Conservation (phyloP, 1,140 invertebrate species). For the Brachionus manjavacas region DNA sequence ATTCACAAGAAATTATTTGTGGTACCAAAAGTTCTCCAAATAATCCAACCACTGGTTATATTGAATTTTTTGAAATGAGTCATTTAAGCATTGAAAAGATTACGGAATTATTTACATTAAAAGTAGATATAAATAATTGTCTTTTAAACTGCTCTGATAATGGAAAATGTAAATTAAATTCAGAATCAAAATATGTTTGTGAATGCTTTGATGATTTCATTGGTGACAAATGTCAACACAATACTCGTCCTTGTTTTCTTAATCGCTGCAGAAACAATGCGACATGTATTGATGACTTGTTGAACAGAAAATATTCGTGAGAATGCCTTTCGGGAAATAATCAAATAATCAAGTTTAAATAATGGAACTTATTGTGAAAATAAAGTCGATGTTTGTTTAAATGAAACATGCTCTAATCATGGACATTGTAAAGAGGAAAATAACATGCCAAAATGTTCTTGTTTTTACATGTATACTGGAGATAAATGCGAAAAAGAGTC, state of each 20-base stretch:
- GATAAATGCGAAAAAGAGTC: background rate
- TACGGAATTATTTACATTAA: background rate
- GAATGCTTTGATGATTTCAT: background rate
- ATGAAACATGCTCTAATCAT: background rate
- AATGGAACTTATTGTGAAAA: conserved; percentile 70
- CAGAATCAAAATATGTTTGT: background rate
- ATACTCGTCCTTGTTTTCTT: background rate
- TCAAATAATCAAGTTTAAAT: conserved; percentile 74
- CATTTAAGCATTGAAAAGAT: background rate
- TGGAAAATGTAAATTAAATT: background rate
- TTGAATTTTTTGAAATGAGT: background rate
- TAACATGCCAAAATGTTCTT: background rate
- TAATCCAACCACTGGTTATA: background rate
- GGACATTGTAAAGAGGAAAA: background rate
- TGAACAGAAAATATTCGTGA: conserved; percentile 62
- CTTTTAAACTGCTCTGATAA: background rate
- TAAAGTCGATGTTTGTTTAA: background rate
- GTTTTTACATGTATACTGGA: background rate
- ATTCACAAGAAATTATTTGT: background rate
- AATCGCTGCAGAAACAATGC: background rate
- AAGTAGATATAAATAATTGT: background rate
- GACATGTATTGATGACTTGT: background rate
- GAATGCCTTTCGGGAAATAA: conserved; percentile 61
- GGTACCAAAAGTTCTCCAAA: background rate
- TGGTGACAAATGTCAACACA: background rate